Evolutionary conservation across 1,140 invertebrate genomes (phyloP).

Genomic region (Euura saliciscinereae): DNA sequence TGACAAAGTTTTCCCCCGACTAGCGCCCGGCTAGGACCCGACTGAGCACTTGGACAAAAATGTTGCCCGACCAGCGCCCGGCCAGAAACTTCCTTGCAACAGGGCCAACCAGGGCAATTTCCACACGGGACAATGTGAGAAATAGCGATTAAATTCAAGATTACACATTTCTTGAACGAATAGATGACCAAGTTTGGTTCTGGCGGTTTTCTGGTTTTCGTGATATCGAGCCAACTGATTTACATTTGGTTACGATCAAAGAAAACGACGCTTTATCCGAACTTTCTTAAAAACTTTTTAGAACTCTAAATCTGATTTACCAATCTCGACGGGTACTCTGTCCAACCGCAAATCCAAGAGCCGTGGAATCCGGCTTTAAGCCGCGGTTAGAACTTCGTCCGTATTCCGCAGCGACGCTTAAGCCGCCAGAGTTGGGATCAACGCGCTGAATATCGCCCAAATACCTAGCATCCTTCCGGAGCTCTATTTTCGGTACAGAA

Average conservation of each 20-base stretch:
- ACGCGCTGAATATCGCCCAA: not conserved
- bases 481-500: not conserved
- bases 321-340: not conserved
- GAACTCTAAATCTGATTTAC: not conserved
- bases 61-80: too few relatives aligned
- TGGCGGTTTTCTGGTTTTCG: too few relatives aligned
- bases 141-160: too few relatives aligned
- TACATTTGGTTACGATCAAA: not conserved
- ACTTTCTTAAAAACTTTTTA: slow-evolving; percentile 5
- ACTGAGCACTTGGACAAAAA: too few relatives aligned
- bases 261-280: not conserved
- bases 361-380: not conserved
- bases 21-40: too few relatives aligned
- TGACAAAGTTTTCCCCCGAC: too few relatives aligned
- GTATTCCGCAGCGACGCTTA: not conserved
- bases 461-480: not conserved
- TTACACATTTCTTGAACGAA: too few relatives aligned
- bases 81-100: too few relatives aligned
- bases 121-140: too few relatives aligned
- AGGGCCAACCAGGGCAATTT: too few relatives aligned
- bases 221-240: too few relatives aligned
- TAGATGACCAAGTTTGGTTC: too few relatives aligned
- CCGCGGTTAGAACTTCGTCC: not conserved
- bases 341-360: not conserved
- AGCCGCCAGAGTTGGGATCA: not conserved